Evolutionary conservation across 2,888 invertebrate genomes (phyloP).

Genomic region (Dione juno): DNA sequence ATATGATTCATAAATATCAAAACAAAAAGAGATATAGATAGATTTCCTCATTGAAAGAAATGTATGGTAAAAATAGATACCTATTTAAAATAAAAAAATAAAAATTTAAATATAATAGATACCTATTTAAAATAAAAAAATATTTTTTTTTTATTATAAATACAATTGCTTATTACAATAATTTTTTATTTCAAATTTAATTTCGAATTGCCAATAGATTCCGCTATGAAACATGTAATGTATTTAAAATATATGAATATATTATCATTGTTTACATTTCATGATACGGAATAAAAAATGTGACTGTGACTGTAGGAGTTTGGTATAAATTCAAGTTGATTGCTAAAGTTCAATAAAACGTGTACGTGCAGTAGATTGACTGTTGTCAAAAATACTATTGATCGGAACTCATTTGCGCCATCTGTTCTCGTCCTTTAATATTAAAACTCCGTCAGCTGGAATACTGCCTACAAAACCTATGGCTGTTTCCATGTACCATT

Average conservation of each 20-base stretch:
- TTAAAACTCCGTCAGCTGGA: slow-evolving; percentile 31
- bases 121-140: too few species aligned
- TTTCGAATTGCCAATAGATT: too few species aligned
- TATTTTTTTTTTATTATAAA: too few species aligned
- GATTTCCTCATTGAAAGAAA: too few species aligned
- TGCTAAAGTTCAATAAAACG: slow-evolving; percentile 3
- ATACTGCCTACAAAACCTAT: background rate
- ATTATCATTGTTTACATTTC: background rate
- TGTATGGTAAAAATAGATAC: too few species aligned
- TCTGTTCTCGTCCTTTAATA: slow-evolving; percentile 29
- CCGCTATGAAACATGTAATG: too few species aligned
- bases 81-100: too few species aligned
- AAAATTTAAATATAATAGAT: too few species aligned
- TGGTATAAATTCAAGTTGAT: background rate
- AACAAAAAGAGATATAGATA: too few species aligned
- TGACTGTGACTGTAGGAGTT: background rate
- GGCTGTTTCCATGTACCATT: background rate
- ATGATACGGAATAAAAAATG: background rate
- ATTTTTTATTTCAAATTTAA: too few species aligned
- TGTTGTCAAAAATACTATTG: slow-evolving; percentile 23
- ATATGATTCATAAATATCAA: too few species aligned
- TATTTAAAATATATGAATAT: background rate
- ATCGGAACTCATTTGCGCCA: slow-evolving; percentile 22
- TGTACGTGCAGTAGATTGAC: slow-evolving; percentile 17
- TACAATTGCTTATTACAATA: too few species aligned